Base-by-base conservation (phyloP, 2,113 vertebrate species). In the Nycticorax nycticorax region DNA sequence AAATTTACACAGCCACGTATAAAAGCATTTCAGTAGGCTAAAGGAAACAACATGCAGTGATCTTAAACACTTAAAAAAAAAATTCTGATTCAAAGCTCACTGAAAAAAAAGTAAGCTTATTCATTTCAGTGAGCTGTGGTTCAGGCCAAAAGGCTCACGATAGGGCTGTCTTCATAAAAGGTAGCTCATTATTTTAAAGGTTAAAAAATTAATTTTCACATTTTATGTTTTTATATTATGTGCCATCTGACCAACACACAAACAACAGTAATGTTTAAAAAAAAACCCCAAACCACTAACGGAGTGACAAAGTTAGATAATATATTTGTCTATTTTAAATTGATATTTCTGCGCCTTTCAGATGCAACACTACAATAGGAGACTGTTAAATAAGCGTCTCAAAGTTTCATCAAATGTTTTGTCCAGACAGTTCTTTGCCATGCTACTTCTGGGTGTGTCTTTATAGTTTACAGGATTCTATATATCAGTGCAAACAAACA, bases 381-480 rank as follows among this genome's bases (percentile, higher is more conserved):
- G 37, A 78, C 33, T 60, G 39, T 35, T 85, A 84, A 84, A 43
- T 26, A 80, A 80, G 60, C 6, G 1, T 28, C 68, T 75, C 59
- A 59, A 92, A 96, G 76, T 91, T 95, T 73, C 71, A 76, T 30
- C 62, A 76, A 53, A 62, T 28, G 55, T 80, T 90, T 86, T 88
- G 56, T 86, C 92, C 83, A 28, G 52, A 62, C 10, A 63, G 20
- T 52, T 85, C 69, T 89, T 60, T 85, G 53, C 43, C 39, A 48
- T 21, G 53, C 60, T 72, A 75, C 69, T 84, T 82, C 52, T 82
- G 56, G 43, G 68, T 71, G 45, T 77, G 82, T 59, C 82, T 73
- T 78, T 68, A 84, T 24, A 80, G 7, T 1, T 93, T 76, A 93
- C 30, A 91, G 91, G 80, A 85, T 94, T 95, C 93, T 15, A 91